Evolutionary conservation across 2,113 vertebrate species (phyloP).

Genomic region (Todiramphus saurophagus): DNA sequence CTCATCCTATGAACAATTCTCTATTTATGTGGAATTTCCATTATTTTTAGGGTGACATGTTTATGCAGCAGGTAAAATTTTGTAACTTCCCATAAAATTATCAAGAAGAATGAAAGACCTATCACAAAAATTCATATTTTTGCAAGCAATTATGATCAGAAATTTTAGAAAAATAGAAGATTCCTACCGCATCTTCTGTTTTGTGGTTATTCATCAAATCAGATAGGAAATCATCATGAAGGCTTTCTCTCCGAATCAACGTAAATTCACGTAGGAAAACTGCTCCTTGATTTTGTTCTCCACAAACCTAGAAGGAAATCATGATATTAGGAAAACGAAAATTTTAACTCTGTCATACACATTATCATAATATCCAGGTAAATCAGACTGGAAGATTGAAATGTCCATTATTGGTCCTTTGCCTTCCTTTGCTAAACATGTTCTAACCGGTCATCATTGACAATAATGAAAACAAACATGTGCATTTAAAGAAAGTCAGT

Average conservation of each 20-base stretch:
- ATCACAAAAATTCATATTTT: not conserved
- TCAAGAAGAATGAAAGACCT: not conserved
- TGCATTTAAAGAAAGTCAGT: not conserved
- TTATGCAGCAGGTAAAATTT: not conserved
- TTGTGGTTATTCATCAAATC: conserved; percentile 82
- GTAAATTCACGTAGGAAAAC: conserved; percentile 95
- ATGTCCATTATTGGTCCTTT: not conserved
- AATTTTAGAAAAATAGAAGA: not conserved
- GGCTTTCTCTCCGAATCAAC: conserved; percentile 87
- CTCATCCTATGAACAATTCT: not conserved
- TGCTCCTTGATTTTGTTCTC: conserved; percentile 81
- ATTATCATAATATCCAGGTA: not conserved
- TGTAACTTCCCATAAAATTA: not conserved
- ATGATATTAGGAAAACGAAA: not conserved
- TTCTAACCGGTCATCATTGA: not conserved
- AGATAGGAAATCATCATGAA: conserved; percentile 86
- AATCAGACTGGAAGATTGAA: not conserved
- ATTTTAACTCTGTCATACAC: not conserved
- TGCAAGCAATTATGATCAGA: not conserved
- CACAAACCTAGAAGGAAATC: conserved; percentile 78
- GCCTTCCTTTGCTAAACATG: not conserved
- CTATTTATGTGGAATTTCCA: not conserved
- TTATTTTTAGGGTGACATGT: not conserved
- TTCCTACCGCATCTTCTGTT: conserved; percentile 87
- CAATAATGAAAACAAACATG: not conserved